Conservation (phyloP, 2,797 vertebrate genomes). For the Taeniopygia guttata region DNA sequence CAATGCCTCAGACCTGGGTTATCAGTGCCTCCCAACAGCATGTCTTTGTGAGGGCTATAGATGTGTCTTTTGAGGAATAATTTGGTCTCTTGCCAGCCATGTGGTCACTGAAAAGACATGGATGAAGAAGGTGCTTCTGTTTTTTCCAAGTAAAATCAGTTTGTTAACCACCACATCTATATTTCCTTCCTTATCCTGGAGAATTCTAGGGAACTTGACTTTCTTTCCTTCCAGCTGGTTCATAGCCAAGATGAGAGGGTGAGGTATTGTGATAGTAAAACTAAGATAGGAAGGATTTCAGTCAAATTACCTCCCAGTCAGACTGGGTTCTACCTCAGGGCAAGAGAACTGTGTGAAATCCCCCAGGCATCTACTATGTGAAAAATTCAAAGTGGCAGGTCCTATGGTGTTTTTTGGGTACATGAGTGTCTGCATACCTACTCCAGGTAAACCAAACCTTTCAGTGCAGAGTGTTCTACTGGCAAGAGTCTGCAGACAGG, state of each 20-base stretch:
- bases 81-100: not conserved
- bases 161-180: not conserved
- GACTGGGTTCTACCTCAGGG: not conserved
- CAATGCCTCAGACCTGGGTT: not conserved
- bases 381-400: not conserved
- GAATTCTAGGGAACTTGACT: not conserved
- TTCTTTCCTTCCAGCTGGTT: not conserved
- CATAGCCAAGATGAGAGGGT: not conserved
- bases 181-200: not conserved
- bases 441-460: not conserved
- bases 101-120: not conserved
- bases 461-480: not conserved
- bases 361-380: not conserved
- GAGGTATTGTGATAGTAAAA: not conserved
- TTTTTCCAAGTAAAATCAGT: not conserved
- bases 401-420: not conserved
- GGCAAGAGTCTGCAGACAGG: not conserved
- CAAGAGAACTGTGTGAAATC: not conserved
- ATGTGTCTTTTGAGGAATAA: not conserved
- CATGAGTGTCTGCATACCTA: not conserved
- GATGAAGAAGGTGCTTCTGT: not conserved
- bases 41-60: not conserved
- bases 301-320: not conserved
- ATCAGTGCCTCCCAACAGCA: not conserved
- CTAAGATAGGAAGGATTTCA: not conserved